Percentiles rank a stretch among this genome's conserved stretches.
Conservation (phyloP, 2,113 vertebrate species). For the Forbesichthys agassizii region DNA sequence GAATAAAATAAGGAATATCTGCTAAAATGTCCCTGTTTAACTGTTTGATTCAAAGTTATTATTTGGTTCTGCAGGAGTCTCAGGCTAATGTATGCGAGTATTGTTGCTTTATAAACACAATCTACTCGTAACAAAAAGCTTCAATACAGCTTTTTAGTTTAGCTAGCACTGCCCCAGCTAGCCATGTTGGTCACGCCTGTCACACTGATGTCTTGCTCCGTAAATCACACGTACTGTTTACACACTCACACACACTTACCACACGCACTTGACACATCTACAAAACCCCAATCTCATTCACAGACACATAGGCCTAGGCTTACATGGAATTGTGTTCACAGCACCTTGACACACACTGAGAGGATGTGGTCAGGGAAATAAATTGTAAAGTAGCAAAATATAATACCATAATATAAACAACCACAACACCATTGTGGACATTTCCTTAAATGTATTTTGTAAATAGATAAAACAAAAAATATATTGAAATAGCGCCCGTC, state of each 20-base stretch:
- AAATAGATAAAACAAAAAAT: no score
- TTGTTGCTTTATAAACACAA: no score
- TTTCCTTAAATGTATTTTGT: no score
- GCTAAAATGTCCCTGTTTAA: no score
- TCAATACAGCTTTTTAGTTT: neutral
- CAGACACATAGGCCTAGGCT: neutral
- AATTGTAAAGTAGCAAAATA: neutral
- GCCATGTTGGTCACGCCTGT: conserved; percentile 56
- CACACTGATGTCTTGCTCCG: conserved; percentile 57
- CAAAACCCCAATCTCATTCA: neutral
- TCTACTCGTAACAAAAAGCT: no score
- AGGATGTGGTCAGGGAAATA: neutral
- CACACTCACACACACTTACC: conserved; percentile 31
- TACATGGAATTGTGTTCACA: conserved; percentile 3
- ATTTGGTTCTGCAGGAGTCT: no score
- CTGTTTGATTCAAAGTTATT: no score
- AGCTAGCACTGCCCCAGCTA: neutral
- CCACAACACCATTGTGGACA: no score
- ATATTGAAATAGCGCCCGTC: no score
- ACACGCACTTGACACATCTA: conserved; percentile 20
- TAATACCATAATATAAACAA: neutral
- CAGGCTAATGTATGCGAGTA: no score
- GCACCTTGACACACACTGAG: no score
- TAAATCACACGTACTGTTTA: conserved; percentile 33
- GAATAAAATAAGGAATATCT: no score